Conservation (phyloP, 1,140 invertebrate genomes). For the Chironomus striatipennis region DNA sequence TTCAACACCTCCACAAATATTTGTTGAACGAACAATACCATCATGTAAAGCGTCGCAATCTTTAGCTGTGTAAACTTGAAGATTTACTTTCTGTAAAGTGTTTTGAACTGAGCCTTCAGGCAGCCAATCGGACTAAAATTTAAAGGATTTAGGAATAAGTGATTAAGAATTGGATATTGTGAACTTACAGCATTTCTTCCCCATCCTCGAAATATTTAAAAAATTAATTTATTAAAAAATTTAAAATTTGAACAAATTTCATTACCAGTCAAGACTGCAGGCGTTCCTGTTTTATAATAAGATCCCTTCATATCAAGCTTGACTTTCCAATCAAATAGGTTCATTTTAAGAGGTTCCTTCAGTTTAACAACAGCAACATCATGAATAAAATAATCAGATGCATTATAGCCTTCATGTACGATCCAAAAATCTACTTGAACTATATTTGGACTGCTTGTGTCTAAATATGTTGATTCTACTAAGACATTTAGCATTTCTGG, state of each 20-base stretch:
- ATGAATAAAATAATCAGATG: conserved; percentile 28
- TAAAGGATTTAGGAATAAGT: neutral
- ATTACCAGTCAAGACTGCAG: conserved; percentile 29
- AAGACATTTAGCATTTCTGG: conserved; percentile 23
- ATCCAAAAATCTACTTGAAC: conserved; percentile 23
- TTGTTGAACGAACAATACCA: conserved; percentile 31
- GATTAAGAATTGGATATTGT: no score
- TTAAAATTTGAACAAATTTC: no score
- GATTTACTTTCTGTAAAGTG: conserved; percentile 36
- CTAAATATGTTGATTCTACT: conserved; percentile 20
- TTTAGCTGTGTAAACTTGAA: conserved; percentile 35
- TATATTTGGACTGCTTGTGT: conserved; percentile 30
- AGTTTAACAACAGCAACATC: conserved; percentile 33
- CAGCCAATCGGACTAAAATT: conserved; percentile 34
- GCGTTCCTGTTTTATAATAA: conserved; percentile 27
- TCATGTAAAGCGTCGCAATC: conserved; percentile 35
- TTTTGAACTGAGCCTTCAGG: conserved; percentile 34
- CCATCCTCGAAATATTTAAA: no score
- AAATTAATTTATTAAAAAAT: no score
- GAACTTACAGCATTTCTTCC: conserved; percentile 35
- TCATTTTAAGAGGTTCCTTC: conserved; percentile 31
- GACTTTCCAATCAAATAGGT: conserved; percentile 30
- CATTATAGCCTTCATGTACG: conserved; percentile 34
- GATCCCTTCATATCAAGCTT: conserved; percentile 30
- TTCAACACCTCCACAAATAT: conserved; percentile 38